Evolutionary conservation across 2,888 invertebrate species (phyloP).

Genomic region (Alsophila aescularia): DNA sequence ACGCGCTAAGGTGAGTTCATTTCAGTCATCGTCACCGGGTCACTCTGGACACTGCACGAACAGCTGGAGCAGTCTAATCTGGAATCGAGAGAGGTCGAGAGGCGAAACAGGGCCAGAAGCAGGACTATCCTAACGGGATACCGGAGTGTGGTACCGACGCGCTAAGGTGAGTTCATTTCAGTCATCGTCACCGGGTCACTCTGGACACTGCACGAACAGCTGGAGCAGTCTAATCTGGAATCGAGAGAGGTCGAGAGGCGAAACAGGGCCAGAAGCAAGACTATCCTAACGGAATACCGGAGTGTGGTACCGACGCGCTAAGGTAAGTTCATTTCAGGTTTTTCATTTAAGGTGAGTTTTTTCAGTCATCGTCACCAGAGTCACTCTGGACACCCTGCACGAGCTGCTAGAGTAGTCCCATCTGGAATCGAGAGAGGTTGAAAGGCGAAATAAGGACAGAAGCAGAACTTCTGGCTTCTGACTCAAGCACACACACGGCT

Average conservation of each 20-base stretch:
- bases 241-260: conserved; percentile 91
- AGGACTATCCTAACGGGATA: conserved; percentile 95
- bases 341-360: too few relatives aligned
- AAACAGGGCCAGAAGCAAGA: conserved; percentile 90
- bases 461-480: too few relatives aligned
- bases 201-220: conserved; percentile 91
- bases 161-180: conserved; percentile 77
- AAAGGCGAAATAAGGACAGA: conserved; percentile 89
- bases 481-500: too few relatives aligned
- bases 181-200: conserved; percentile 91
- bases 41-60: conserved; percentile 90
- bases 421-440: conserved; percentile 93
- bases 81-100: conserved; percentile 91
- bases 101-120: conserved; percentile 90
- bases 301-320: conserved; percentile 97
- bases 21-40: conserved; percentile 90
- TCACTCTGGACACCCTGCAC: conserved; percentile 92
- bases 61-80: conserved; percentile 92
- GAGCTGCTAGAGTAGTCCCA: conserved; percentile 90
- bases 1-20: conserved; percentile 88
- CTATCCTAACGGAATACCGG: conserved; percentile 96
- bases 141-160: conserved; percentile 99
- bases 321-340: conserved; percentile 62
- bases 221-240: conserved; percentile 93
- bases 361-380: conserved; percentile 90